Percentiles rank a stretch among this genome's conserved stretches.
Evolutionary conservation across 30 jellyfish, hydroid and myxozoan species (phyloP).

Genomic region (Nemopilema nomurai): DNA sequence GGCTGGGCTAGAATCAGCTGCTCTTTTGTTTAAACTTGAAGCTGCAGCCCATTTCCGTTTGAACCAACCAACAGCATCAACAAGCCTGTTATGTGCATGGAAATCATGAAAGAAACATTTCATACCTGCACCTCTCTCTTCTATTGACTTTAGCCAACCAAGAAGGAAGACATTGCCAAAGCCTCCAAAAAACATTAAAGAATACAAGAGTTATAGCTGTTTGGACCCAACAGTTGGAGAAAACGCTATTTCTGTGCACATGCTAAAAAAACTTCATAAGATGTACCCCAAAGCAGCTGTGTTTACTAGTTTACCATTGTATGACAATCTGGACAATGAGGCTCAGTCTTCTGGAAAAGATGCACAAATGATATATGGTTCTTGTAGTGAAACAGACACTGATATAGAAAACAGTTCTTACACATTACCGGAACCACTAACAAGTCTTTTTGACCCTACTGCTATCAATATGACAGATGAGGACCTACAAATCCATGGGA

Average conservation of each 20-base stretch:
- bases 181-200: constrained; percentile 27
- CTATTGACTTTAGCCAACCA: constrained; percentile 7
- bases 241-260: constrained; percentile 18
- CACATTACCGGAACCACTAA: constrained; percentile 44
- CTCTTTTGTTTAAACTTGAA: constrained; percentile 35
- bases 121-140: constrained; percentile 1
- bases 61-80: constrained; percentile 16
- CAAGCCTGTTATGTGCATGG: constrained; percentile 43
- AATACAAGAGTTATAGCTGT: constrained; percentile 9
- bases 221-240: constrained; percentile 31
- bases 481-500: constrained; percentile 28
- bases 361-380: not conserved
- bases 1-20: constrained; percentile 18
- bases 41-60: constrained; percentile 44
- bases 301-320: constrained; percentile 30
- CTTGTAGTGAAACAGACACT: constrained; percentile 32
- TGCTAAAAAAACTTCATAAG: constrained; percentile 10
- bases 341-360: not conserved
- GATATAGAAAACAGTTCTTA: constrained; percentile 18
- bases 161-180: constrained; percentile 11
- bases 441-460: constrained; percentile 29
- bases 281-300: constrained; percentile 18
- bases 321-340: not conserved
- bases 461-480: constrained; percentile 8
- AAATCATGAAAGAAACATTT: constrained; percentile 9